Base-by-base conservation (phyloP, 2,888 invertebrate genomes). In the Gymnoscelis rufifasciata region DNA sequence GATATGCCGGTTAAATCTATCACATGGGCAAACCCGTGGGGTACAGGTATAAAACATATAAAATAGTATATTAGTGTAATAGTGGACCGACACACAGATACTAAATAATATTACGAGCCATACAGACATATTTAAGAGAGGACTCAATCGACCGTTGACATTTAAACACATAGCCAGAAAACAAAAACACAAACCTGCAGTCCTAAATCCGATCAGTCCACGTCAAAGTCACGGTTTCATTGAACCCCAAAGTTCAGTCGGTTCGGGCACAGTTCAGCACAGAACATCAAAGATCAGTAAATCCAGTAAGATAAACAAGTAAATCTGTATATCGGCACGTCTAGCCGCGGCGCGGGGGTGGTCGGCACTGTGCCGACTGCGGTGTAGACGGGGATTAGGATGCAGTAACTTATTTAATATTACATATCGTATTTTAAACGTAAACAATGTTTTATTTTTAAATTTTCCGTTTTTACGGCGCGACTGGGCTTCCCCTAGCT, bases 341-440 rank as follows among this genome's bases (percentile, higher is more conserved):
- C 76, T 68, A 63, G 53, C 67, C 47, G 52, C 51, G 64, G 67
- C 70, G 75, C 65, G 62, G 64, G 69, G 66, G 67, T 67, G 64
- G 71, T 60, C 75, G 72, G 66, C 66, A 81, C 81, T 81, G 45
- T 45, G 39, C 45, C 35, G 38, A 57, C 56, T 61, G 56, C 57
- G 57, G 56, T 46, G 54, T 62, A 56, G 56, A 56, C 60, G 51
- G 54, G 61, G 61, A 67, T 62, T 66, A 63, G 60, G 57, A 57
- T 66, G 65, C 56, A 65, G 62, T 26, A 3, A 2, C 26, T 8
- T 7, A 6, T 6, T 7, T 6, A 7, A 7, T 7, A 26, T 3
- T 7, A 26, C 7, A 6, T 1, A 6, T 6, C 26, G 26, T 26
- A 26, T 19, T 19, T 19, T 19, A 19, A 19, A 19, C 5, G 19